These are phyloP conservation scores for Cacatua alba DNA, from an alignment of 2,113 vertebrate species.

Conservation along the genomic window DNA sequence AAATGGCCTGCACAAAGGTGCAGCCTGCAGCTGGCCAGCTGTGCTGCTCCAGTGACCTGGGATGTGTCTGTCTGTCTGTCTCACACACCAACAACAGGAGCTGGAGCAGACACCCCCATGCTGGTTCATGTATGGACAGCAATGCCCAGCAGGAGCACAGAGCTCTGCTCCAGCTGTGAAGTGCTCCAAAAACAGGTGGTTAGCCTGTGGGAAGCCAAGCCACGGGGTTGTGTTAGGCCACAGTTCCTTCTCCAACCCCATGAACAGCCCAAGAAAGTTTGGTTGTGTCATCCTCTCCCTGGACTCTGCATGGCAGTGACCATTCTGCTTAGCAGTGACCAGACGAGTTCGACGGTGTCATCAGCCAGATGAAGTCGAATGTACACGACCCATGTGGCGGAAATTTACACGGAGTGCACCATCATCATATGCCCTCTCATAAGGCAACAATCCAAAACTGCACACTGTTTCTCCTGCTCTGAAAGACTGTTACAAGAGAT, in stretches of 20 bases:
- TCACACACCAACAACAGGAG: not conserved
- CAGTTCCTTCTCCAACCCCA: not conserved
- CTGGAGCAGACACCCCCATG: not conserved
- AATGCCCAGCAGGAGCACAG: not conserved
- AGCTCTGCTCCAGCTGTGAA: not conserved
- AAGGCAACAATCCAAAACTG: too few species aligned
- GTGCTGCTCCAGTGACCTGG: not conserved
- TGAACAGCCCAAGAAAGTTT: not conserved
- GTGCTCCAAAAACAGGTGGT: not conserved
- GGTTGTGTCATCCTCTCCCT: not conserved
- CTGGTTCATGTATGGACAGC: not conserved
- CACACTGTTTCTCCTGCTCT: too few species aligned
- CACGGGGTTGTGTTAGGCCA: not conserved
- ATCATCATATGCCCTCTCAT: too few species aligned
- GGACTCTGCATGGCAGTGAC: not conserved
- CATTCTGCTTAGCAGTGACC: not conserved
- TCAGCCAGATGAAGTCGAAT: too few species aligned
- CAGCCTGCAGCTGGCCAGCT: not conserved
- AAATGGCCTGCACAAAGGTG: not conserved
- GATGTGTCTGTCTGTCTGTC: not conserved
- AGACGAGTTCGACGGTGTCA: too few species aligned
- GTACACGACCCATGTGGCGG: too few species aligned
- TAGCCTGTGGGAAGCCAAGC: not conserved
- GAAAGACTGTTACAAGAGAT: too few species aligned
- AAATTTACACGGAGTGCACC: too few species aligned